These are phyloP conservation scores for Drosophila antonietae DNA, from an alignment of 2,888 invertebrate species.

Conservation along the genomic window DNA sequence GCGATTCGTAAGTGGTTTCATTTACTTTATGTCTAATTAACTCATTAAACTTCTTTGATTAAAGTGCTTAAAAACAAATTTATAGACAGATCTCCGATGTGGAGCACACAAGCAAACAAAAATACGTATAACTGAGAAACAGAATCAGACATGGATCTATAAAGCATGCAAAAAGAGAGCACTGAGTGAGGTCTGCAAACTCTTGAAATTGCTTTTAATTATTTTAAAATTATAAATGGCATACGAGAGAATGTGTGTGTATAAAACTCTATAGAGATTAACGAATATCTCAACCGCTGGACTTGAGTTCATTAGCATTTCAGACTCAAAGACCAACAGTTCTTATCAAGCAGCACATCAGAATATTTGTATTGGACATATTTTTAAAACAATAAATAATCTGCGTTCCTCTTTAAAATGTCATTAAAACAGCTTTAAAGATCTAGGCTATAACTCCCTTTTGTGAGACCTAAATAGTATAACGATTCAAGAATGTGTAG, in stretches of 20 bases:
- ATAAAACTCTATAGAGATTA: neutral
- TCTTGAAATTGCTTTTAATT: constrained; percentile 9
- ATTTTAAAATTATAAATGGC: constrained; percentile 2
- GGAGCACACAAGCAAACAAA: neutral
- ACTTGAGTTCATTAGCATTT: constrained; percentile 2
- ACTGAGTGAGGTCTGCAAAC: neutral
- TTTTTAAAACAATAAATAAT: neutral
- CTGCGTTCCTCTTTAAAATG: neutral
- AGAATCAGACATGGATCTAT: neutral
- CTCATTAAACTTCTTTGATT: neutral
- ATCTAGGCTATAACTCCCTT: neutral
- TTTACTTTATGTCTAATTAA: neutral
- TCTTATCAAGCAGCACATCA: neutral
- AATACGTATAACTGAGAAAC: neutral
- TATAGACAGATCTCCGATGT: neutral
- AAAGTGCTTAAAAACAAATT: neutral
- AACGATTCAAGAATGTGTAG: neutral
- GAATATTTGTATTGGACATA: neutral
- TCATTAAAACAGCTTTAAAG: neutral
- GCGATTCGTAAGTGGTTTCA: neutral
- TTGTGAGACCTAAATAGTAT: neutral
- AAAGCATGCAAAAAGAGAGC: neutral
- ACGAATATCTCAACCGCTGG: neutral
- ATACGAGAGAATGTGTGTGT: neutral
- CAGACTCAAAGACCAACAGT: neutral